These are phyloP conservation scores for Bombylius discolor DNA, from an alignment of 2,888 invertebrate genomes.

Conservation along the genomic window DNA sequence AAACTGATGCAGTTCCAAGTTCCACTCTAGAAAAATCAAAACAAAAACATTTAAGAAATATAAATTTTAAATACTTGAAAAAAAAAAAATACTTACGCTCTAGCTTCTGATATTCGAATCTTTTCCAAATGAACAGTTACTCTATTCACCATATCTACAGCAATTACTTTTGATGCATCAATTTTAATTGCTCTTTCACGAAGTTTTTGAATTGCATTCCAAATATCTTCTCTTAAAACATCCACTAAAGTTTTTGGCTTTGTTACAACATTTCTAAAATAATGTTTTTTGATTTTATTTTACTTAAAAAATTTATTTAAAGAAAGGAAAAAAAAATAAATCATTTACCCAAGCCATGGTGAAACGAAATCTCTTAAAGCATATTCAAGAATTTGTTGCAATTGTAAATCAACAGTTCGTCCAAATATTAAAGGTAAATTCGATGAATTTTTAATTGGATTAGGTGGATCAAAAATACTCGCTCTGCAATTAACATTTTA, in stretches of 20 bases:
- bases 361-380: slow-evolving; percentile 66
- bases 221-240: slow-evolving; percentile 64
- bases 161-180: slow-evolving; percentile 70
- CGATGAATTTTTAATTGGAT: slow-evolving; percentile 35
- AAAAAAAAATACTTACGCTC: slow-evolving; percentile 47
- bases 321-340: too few species aligned
- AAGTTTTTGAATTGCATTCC: slow-evolving; percentile 65
- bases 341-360: slow-evolving; percentile 48
- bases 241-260: slow-evolving; percentile 51
- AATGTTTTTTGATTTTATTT: neutral
- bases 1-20: slow-evolving; percentile 50
- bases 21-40: slow-evolving; percentile 39
- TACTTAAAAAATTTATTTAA: neutral
- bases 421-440: slow-evolving; percentile 70
- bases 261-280: slow-evolving; percentile 45
- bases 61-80: neutral
- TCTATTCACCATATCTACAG: slow-evolving; percentile 67
- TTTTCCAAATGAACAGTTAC: slow-evolving; percentile 76
- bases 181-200: slow-evolving; percentile 60
- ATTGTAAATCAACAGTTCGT: slow-evolving; percentile 66
- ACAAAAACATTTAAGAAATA: slow-evolving; percentile 1
- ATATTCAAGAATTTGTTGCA: slow-evolving; percentile 72
- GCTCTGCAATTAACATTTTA: slow-evolving; percentile 19
- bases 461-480: slow-evolving; percentile 34
- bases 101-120: slow-evolving; percentile 61